A percentile compares a stretch with the other conserved stretches of the same genome.
Evolutionary conservation across 1,140 invertebrate species (phyloP).

Genomic region (Trachelipus rathkii): DNA sequence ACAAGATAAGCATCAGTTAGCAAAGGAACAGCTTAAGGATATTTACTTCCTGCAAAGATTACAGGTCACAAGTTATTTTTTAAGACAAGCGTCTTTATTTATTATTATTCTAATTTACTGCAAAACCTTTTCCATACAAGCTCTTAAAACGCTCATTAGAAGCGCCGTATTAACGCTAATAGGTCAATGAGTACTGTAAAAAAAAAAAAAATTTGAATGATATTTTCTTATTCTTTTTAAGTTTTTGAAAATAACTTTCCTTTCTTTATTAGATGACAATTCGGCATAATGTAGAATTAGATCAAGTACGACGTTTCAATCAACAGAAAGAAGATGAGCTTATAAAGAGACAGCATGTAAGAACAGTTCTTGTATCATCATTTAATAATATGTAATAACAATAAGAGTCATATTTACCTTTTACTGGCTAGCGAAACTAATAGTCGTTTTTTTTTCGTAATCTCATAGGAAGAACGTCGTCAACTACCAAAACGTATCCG

Average conservation of each 20-base stretch:
- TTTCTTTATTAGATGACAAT: constrained; percentile 64
- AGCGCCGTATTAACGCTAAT: too few relatives aligned
- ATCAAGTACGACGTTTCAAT: constrained; percentile 80
- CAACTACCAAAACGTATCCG: constrained; percentile 90
- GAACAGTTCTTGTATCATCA: neutral
- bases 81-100: too few relatives aligned
- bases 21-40: constrained; percentile 93
- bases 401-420: too few relatives aligned
- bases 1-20: constrained; percentile 91
- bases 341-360: constrained; percentile 68
- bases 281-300: constrained; percentile 89
- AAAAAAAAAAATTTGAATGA: too few relatives aligned
- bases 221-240: too few relatives aligned
- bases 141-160: too few relatives aligned
- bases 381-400: too few relatives aligned
- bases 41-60: constrained; percentile 92
- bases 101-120: too few relatives aligned
- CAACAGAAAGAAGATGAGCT: constrained; percentile 88
- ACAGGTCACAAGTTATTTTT: constrained; percentile 55
- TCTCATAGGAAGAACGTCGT: constrained; percentile 67
- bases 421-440: neutral
- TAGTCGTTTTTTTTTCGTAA: neutral
- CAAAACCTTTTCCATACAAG: too few relatives aligned
- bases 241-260: neutral
- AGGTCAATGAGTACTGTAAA: too few relatives aligned